A percentile compares a stretch with the other conserved stretches of the same genome.
Conservation (phyloP, 1,140 invertebrate genomes). For the Mizuhopecten yessoensis region DNA sequence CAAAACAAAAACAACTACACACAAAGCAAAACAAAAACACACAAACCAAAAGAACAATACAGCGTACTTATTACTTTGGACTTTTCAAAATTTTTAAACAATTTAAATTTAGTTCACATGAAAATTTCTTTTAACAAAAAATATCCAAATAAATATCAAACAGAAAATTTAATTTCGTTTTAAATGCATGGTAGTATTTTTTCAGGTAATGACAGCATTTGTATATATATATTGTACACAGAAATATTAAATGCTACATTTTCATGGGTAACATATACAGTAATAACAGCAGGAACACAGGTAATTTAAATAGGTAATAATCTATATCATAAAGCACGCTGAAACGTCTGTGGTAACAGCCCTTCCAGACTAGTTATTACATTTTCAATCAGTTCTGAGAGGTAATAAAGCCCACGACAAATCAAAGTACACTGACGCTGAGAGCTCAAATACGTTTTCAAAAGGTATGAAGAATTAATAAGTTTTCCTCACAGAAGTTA, state of each 20-base stretch:
- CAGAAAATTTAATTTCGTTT: too few relatives aligned
- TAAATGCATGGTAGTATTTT: too few relatives aligned
- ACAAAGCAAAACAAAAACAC: too few relatives aligned
- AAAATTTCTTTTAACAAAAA: too few relatives aligned
- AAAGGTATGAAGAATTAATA: constrained; percentile 16
- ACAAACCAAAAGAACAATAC: too few relatives aligned
- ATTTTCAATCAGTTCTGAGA: not conserved
- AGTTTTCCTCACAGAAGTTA: not conserved
- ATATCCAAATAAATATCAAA: too few relatives aligned
- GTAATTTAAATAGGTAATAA: not conserved
- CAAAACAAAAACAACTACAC: too few relatives aligned
- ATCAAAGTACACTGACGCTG: not conserved
- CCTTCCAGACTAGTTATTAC: not conserved
- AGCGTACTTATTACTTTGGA: too few relatives aligned
- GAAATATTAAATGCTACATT: not conserved
- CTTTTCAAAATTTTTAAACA: too few relatives aligned
- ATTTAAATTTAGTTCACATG: too few relatives aligned
- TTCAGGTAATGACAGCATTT: too few relatives aligned
- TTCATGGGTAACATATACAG: not conserved
- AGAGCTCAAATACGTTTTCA: constrained; percentile 17
- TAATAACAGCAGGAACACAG: not conserved
- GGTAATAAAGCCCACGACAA: constrained; percentile 3
- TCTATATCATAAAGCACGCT: not conserved
- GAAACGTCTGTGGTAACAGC: not conserved
- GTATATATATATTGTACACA: not conserved